phyloP scores from a whole-genome alignment of 2,888 invertebrate species.

The Branchellion lobata region DNA sequence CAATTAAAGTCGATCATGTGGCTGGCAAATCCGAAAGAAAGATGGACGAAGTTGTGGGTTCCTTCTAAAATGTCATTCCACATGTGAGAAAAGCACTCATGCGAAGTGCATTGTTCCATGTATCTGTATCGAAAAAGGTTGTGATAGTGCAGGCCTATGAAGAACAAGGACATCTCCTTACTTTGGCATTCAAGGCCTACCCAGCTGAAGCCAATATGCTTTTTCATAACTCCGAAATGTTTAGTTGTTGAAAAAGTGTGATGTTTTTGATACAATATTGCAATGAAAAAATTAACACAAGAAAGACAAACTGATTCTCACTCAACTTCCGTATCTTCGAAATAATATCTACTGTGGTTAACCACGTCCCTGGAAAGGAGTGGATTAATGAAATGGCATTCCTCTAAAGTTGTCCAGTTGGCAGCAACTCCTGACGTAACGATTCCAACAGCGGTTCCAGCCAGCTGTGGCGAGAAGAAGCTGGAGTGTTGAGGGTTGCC shows the following conservation, averaged over 20 bases:
- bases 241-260: too few relatives aligned
- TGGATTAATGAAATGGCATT: background rate
- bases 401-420: conserved; percentile 53
- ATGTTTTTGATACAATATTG: too few relatives aligned
- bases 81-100: conserved; percentile 15
- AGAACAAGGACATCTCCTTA: too few relatives aligned
- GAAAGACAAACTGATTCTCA: too few relatives aligned
- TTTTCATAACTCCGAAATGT: too few relatives aligned
- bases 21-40: conserved; percentile 54
- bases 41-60: conserved; percentile 55
- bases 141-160: too few relatives aligned
- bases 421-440: conserved; percentile 58
- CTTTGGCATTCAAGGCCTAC: too few relatives aligned
- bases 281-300: too few relatives aligned
- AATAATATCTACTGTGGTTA: background rate
- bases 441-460: conserved; percentile 58
- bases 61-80: conserved; percentile 54
- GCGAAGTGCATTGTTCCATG: background rate
- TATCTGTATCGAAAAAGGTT: too few relatives aligned
- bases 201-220: too few relatives aligned
- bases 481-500: conserved; percentile 47
- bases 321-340: conserved; percentile 7
- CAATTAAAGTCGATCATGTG: conserved; percentile 57
- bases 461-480: conserved; percentile 58
- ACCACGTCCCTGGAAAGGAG: background rate